Base-by-base conservation (phyloP, 2,797 vertebrate genomes). In the Aplochiton taeniatus region DNA sequence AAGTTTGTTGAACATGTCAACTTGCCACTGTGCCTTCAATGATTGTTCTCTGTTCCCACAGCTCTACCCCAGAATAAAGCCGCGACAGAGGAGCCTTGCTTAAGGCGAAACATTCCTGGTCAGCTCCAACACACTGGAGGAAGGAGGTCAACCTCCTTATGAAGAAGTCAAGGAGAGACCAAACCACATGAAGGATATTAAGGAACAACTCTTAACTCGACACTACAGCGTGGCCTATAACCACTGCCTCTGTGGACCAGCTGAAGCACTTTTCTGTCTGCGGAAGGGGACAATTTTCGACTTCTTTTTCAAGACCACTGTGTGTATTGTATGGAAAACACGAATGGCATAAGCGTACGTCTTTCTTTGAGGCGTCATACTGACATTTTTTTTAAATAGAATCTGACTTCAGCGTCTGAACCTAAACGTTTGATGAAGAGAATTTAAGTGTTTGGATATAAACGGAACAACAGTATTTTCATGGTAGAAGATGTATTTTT, bases 61-160 rank as follows among this genome's bases (percentile, higher is more conserved):
- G 96, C 92, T 98, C 0, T 98, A 98, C 72, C 96, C 95, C 9
- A 91, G 96, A 86, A 97, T 98, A 91, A 96, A 97, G 86, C 95
- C 93, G 63, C 90, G 96, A 85, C 95, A 98, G 79, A 94, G 96
- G 87, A 95, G 88, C 74, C 88, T 98, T 88, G 96, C 96, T 52
- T 98, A 89, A 93, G 88, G 46, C 62, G 47, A 49, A 44, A 62
- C 54, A 58, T 83, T 16, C 17, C 62, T 49, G 44, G 8, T 60
- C 17, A 11, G 6, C 31, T 18, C 19, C 20, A 55, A 20, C 12
- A 18, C 10, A 85, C 64, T 31, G 66, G 61, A 76, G 42, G 43
- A 18, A 75, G 64, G 64, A 65, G 63, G 75, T 76, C 66, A 54
- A 63, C 56, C 48, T 68, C 71, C 65, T 80, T 78, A 79, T 83